Base-by-base conservation (phyloP, 2,888 invertebrate genomes). In the Stenotaenia linearis region DNA sequence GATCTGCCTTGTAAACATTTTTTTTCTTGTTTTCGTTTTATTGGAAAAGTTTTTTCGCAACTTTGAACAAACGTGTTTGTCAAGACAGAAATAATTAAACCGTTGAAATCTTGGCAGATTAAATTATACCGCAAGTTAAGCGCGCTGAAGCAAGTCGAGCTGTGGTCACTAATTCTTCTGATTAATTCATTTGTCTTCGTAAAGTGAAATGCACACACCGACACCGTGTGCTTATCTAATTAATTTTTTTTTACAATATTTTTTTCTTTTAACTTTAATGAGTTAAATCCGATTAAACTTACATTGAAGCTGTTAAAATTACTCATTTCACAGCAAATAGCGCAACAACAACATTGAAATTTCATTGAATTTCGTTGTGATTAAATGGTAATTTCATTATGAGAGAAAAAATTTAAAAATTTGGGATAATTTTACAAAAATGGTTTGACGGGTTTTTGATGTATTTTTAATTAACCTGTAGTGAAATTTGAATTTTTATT, bases 121-220 rank as follows among this genome's bases (percentile, higher is more conserved):
- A 69, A 69, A 69, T 69, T 69, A 69, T 28, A 69, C 12, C 69
- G 1, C 69, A 69, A 69, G 12, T 28, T 69, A n/a, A 69, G 18
- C 69, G 25, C 69, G 15, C 25, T 15, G 28, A 69, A 28, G n/a
- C 69, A 69, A 69, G 69, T 69, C 69, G 15, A 28, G 25, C 9
- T 28, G 69, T 69, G 69, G 69, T 69, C 69, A 69, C 69, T 69
- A 69, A 69, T 69, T 69, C 69, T 69, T n/a, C 28, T 69, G 69
- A 69, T 69, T 69, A 69, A 69, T 69, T 69, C 69, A 69, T 69
- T 69, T 69, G 69, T 69, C 69, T 69, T 28, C 28, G 50, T n/a
- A 28, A 69, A 69, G 69, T 69, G 69, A 28, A 15, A 69, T n/a
- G 69, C 69, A n/a, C 28, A 18, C 69, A 69, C 25, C 23, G 25